Evolutionary conservation across 2,113 vertebrate genomes (phyloP), one percentile per base, ranked within the genome.

Genomic region (Amblyopsis rosae): DNA sequence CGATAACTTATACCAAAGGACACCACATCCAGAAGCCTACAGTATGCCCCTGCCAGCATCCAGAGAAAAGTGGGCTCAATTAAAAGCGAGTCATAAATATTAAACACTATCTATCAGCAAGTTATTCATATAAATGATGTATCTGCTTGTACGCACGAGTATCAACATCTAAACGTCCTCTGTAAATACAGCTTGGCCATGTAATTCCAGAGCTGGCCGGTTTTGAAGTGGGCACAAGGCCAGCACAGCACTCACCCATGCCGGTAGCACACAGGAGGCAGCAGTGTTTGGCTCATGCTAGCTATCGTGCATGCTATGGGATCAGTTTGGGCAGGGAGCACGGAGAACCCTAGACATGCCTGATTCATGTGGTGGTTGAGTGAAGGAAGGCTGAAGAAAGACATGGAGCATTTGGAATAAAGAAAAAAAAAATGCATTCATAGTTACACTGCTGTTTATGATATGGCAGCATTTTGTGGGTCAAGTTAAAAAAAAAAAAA

Each of bases 181-280:
- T 87, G 87, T 89, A 90, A 91, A 88, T 86, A 89, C 79, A 84
- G 73, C 81, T 85, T 84, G 80, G 86, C 82, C 84, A 87, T 89
- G 79, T 89, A 79, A 87, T 76, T 88, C 86, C 87, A 88, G 77
- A 83, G 76, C 51, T 19, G 56, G 59, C 51, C 80, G 59, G 83
- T 65, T 75, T 78, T 17, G 73, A 54, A 76, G 50, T 6, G 76
- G 90, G 88, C 86, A 54, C 0, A 0, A 9, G n/a, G 85, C 90
- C 90, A 91, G 82, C 4, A 41, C 67, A 74, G 82, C 85, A 87
- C 88, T 89, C 80, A 76, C 10, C 75, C 75, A 74, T 70, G 77
- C 79, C 57, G 79, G 71, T 47, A 81, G 79, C 69, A 76, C 59
- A 76, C 69, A 72, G 73, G 65, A 58, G 17, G 63, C 32, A 74